Evolutionary conservation across 2,797 vertebrate genomes (phyloP).

Genomic region (Lepilemur ruficaudatus): DNA sequence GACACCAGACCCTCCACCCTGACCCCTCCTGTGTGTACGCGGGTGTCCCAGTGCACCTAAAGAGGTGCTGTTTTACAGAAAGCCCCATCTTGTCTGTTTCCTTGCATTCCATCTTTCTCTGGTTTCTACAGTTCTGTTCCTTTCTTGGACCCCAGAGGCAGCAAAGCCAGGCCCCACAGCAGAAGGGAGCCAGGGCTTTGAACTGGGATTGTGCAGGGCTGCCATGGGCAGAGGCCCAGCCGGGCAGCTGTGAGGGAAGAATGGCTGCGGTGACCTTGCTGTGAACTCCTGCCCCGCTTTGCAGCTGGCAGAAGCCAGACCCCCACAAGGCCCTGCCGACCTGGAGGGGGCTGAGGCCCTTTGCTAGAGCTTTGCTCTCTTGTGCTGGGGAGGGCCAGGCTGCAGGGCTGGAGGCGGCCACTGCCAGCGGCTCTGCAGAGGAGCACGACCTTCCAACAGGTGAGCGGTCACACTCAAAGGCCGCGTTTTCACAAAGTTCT

Average conservation of each 20-base stretch:
- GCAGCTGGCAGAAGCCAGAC: background rate
- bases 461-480: rapidly evolving
- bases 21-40: rapidly evolving
- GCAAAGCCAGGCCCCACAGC: background rate
- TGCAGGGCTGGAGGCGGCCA: too few species aligned
- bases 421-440: background rate
- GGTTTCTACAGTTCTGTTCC: background rate
- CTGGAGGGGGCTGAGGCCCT: rapidly evolving
- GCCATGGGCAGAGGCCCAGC: background rate
- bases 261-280: background rate
- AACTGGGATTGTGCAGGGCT: background rate
- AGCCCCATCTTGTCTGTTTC: background rate
- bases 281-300: background rate
- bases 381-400: background rate
- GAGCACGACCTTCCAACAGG: background rate
- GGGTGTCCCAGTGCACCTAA: background rate
- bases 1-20: rapidly evolving
- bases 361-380: background rate
- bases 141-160: background rate
- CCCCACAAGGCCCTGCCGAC: background rate
- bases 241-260: background rate
- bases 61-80: background rate
- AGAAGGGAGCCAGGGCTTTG: background rate
- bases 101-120: background rate
- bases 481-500: rapidly evolving